Percentiles rank a stretch among this genome's conserved stretches.
Evolutionary conservation across 2,113 vertebrate species (phyloP).

Genomic region (Abramis brama): DNA sequence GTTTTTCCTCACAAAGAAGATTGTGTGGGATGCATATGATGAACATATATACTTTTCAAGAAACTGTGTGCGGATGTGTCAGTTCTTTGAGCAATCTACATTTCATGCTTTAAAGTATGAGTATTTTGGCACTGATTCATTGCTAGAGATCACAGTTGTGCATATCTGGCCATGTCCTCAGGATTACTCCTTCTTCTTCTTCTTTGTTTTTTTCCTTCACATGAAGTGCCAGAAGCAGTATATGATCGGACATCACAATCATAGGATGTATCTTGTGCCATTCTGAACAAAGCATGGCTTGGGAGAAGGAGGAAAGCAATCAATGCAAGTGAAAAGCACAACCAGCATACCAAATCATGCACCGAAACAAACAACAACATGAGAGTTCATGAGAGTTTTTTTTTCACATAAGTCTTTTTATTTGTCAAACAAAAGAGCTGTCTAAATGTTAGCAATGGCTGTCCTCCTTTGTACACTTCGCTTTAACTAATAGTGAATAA

Average conservation of each 20-base stretch:
- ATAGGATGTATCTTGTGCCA: neutral
- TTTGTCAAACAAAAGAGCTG: constrained; percentile 78
- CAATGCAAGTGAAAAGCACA: neutral
- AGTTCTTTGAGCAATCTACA: neutral
- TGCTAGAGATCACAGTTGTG: neutral
- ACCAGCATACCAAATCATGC: neutral
- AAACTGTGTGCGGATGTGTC: neutral
- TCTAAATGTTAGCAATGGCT: constrained; percentile 69
- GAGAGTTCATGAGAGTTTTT: too few species aligned
- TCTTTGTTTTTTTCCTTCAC: neutral
- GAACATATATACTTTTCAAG: neutral
- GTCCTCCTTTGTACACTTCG: constrained; percentile 72
- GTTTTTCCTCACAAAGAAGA: neutral
- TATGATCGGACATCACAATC: neutral
- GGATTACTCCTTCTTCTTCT: neutral
- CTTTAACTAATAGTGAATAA: constrained; percentile 66
- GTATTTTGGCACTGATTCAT: neutral
- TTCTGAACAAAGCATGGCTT: neutral
- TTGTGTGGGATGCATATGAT: neutral
- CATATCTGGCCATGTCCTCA: neutral
- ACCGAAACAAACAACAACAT: neutral
- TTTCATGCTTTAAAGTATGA: neutral
- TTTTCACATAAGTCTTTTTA: constrained; percentile 80
- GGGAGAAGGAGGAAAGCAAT: neutral
- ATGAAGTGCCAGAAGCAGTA: constrained; percentile 6